phyloP scores from a whole-genome alignment of 2,888 invertebrate species.

The Oscheius myriophilus region DNA sequence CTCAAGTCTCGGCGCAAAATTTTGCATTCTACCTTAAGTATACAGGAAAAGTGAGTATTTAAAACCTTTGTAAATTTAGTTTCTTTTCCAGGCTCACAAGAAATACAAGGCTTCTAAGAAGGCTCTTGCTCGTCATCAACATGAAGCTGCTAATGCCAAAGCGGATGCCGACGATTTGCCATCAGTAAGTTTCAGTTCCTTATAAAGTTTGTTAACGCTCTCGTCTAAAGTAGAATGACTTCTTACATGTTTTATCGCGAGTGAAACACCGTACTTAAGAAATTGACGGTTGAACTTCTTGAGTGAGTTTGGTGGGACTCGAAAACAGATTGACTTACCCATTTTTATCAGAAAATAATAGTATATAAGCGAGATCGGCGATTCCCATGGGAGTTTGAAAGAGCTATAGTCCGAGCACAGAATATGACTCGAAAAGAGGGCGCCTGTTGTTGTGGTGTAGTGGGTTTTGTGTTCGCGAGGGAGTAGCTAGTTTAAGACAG shows the following conservation, averaged over 20 bases:
- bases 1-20: constrained; percentile 83
- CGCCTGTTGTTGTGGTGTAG: constrained; percentile 27
- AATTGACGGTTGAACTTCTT: too few species aligned
- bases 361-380: too few species aligned
- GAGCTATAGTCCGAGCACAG: neutral
- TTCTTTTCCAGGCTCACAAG: constrained; percentile 57
- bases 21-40: constrained; percentile 84
- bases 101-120: constrained; percentile 62
- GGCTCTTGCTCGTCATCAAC: constrained; percentile 45
- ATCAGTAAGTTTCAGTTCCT: constrained; percentile 32
- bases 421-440: constrained; percentile 20
- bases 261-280: too few species aligned
- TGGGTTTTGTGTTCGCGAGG: constrained; percentile 24
- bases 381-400: too few species aligned
- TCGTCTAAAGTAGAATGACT: too few species aligned
- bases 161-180: constrained; percentile 59
- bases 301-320: too few species aligned
- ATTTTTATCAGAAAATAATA: too few species aligned
- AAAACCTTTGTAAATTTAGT: neutral
- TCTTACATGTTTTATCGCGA: too few species aligned
- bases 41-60: constrained; percentile 56
- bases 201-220: too few species aligned
- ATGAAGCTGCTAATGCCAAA: constrained; percentile 37
- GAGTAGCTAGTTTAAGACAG: constrained; percentile 21
- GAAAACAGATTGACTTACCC: too few species aligned